Evolutionary conservation across 2,113 vertebrate species (phyloP).

Genomic region (Geococcyx californianus): DNA sequence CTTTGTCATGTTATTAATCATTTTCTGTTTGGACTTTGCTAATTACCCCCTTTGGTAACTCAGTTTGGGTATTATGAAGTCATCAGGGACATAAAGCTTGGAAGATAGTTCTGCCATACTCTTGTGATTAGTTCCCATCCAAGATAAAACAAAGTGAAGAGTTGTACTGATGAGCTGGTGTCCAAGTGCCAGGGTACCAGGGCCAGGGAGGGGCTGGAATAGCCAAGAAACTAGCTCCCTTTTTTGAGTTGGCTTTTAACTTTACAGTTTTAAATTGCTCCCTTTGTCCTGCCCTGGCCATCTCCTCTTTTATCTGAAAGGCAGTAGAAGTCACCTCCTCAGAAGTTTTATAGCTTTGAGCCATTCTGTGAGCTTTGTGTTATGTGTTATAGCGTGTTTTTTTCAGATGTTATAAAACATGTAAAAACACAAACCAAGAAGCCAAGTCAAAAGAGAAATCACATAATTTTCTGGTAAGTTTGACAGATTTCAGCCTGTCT

Average conservation of each 20-base stretch:
- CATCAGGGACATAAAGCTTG: slow-evolving; percentile 7
- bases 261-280: not conserved
- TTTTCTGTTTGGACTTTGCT: slow-evolving; percentile 72
- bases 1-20: slow-evolving; percentile 69
- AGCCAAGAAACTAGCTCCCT: not conserved
- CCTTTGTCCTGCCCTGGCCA: not conserved
- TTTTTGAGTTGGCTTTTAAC: not conserved
- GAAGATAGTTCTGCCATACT: slow-evolving; percentile 29
- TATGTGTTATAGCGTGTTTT: too few species aligned
- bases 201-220: not conserved
- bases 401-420: not conserved
- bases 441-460: not conserved
- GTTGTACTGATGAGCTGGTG: slow-evolving; percentile 17
- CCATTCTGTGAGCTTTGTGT: not conserved
- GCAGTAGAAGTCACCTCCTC: not conserved
- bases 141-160: not conserved
- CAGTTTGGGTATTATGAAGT: slow-evolving; percentile 31
- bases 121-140: slow-evolving; percentile 58
- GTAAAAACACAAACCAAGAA: not conserved
- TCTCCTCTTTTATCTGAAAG: not conserved
- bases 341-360: not conserved
- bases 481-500: not conserved
- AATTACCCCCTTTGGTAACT: slow-evolving; percentile 73
- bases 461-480: not conserved
- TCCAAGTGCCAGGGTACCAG: fast-evolving